Evolutionary conservation across 2,888 invertebrate genomes (phyloP).

Genomic region (Tipula confusa): DNA sequence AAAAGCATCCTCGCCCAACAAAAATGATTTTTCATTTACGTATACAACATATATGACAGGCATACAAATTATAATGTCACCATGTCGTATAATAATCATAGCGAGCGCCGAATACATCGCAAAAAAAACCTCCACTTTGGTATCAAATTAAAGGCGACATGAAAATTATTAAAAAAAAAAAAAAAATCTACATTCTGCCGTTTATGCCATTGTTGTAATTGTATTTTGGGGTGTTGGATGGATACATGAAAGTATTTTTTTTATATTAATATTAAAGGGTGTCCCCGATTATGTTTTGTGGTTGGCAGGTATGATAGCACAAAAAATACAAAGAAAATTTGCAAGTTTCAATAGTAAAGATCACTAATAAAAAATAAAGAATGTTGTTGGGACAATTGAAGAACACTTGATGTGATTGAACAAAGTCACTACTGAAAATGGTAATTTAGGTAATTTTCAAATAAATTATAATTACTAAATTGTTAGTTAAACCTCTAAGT

Average conservation of each 20-base stretch:
- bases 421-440: too few species aligned
- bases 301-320: too few species aligned
- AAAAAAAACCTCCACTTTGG: neutral
- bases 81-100: neutral
- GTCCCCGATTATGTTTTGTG: too few species aligned
- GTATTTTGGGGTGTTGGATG: neutral
- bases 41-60: neutral
- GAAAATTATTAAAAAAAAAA: slow-evolving; percentile 13
- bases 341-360: too few species aligned
- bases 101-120: neutral
- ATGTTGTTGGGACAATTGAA: too few species aligned
- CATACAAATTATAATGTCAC: neutral
- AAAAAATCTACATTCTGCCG: neutral
- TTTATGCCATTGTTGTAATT: neutral
- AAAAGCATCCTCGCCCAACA: neutral
- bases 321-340: too few species aligned
- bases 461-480: too few species aligned
- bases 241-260: neutral
- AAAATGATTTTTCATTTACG: neutral
- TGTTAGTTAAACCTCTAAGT: too few species aligned
- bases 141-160: neutral
- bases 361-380: too few species aligned
- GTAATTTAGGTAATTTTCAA: too few species aligned
- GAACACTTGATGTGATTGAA: too few species aligned
- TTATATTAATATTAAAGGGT: too few species aligned